Evolutionary conservation across 2,797 vertebrate species (phyloP), one percentile per base, ranked within the genome.

Genomic region (Pelochelys cantorii): DNA sequence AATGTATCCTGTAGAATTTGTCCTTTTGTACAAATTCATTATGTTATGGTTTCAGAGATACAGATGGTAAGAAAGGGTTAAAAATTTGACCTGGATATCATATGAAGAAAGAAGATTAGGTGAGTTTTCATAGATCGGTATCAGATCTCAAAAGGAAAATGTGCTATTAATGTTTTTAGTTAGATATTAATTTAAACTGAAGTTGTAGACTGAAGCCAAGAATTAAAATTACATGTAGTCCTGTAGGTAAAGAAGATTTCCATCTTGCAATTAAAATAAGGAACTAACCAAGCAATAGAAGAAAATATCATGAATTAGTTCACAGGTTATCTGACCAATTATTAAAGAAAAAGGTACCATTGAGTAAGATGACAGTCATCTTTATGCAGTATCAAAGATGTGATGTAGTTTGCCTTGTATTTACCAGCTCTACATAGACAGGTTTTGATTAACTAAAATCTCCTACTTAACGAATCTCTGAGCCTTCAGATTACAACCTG

Each of bases 391-490:
- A 4, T 81, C 42, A 48, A 84, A 78, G 4, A n/a, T 11, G 84
- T 54, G 13, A 92, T 75, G 20, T n/a, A 3, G 22, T 80, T 56
- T 80, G 20, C 2, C 2, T 59, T 80, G 48, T 7, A 0, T 37
- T 80, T 12, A 29, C 77, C 57, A 89, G 1, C 8, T 68, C 4
- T 3, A 8, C 17, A 81, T 22, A 88, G 52, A 22, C 1, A 85
- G 4, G 34, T 1, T 77, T 90, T 56, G 83, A 80, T 48, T 9
- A 71, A 5, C 2, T 53, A 48, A 55, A 65, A 5, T 60, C 86
- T 85, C 84, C 3, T 42, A 2, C 12, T 90, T 0, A 2, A 56
- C 48, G 1, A n/a, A 22, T 56, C 20, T 0, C 85, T 90, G 12
- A 23, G 2, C 3, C 4, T 88, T 31, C 31, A 80, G 2, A 9